These are phyloP conservation scores for Myiozetetes cayanensis DNA, from an alignment of 2,113 vertebrate genomes.

Conservation along the genomic window DNA sequence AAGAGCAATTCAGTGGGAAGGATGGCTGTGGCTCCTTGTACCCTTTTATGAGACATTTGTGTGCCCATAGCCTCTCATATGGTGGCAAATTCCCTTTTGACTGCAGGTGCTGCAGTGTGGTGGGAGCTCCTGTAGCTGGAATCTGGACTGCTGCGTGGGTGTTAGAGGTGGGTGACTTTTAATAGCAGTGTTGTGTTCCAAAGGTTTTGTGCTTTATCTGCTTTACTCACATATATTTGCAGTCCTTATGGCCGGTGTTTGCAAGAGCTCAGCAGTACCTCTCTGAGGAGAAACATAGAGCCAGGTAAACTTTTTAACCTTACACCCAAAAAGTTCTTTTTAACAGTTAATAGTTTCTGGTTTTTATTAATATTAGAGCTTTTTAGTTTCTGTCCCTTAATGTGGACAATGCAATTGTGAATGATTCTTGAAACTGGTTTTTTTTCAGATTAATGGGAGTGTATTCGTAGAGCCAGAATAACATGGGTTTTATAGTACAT, in stretches of 20 bases:
- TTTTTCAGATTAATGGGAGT: not conserved
- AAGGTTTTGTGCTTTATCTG: not conserved
- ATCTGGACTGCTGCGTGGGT: not conserved
- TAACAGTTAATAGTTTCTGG: not conserved
- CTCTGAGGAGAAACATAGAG: not conserved
- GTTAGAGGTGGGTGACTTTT: not conserved
- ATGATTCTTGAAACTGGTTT: not conserved
- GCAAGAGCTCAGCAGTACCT: not conserved
- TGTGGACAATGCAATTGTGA: not conserved
- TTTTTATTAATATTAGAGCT: not conserved
- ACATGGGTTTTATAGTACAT: not conserved
- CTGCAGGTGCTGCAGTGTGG: not conserved
- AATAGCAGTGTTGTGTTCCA: not conserved
- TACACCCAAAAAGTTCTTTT: not conserved
- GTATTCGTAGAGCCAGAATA: not conserved
- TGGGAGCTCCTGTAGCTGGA: not conserved
- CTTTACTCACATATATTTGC: not conserved
- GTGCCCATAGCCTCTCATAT: not conserved
- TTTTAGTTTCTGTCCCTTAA: not conserved
- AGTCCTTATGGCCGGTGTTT: not conserved
- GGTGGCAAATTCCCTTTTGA: not conserved
- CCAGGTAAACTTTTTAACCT: not conserved
- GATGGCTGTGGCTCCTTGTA: not conserved
- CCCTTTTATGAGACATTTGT: rapidly evolving
- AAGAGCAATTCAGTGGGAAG: not conserved